Conservation (phyloP, 2,797 vertebrate genomes). For the Fistularia tabacaria region DNA sequence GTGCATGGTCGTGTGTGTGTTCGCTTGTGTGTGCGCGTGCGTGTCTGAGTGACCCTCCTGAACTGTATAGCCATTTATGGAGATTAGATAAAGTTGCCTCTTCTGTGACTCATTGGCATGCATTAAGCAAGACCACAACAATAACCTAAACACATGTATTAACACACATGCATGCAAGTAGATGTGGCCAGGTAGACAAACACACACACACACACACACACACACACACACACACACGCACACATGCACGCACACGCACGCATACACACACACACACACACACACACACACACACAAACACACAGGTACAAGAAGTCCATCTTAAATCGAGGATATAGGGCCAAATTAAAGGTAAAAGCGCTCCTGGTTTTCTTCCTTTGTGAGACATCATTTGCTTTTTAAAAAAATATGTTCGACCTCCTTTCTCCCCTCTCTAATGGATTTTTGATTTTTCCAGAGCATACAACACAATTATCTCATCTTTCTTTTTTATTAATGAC, state of each 20-base stretch:
- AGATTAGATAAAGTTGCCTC: slow-evolving; percentile 91
- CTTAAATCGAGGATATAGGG: slow-evolving; percentile 82
- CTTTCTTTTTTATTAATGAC: slow-evolving; percentile 87
- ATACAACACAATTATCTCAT: slow-evolving; percentile 86
- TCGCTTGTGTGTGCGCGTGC: slow-evolving; percentile 13
- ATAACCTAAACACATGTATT: slow-evolving; percentile 22
- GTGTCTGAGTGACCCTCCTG: slow-evolving; percentile 67
- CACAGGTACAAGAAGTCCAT: slow-evolving; percentile 77
- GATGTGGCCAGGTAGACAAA: no score
- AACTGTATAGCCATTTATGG: slow-evolving; percentile 88
- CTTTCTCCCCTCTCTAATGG: slow-evolving; percentile 83
- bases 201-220: no score
- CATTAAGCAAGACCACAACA: slow-evolving; percentile 80
- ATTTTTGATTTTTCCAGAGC: slow-evolving; percentile 89
- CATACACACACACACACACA: slow-evolving; percentile 20
- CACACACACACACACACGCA: no score
- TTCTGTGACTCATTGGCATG: slow-evolving; percentile 84
- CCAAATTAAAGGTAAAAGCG: slow-evolving; percentile 90
- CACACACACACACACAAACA: no score
- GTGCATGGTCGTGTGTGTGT: slow-evolving; percentile 11
- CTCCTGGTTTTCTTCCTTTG: slow-evolving; percentile 66
- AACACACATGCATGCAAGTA: no score
- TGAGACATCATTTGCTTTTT: slow-evolving; percentile 69
- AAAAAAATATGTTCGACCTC: slow-evolving; percentile 75
- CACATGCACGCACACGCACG: neutral